phyloP scores from a whole-genome alignment of 1,140 invertebrate species.

The Streblospio benedicti region DNA sequence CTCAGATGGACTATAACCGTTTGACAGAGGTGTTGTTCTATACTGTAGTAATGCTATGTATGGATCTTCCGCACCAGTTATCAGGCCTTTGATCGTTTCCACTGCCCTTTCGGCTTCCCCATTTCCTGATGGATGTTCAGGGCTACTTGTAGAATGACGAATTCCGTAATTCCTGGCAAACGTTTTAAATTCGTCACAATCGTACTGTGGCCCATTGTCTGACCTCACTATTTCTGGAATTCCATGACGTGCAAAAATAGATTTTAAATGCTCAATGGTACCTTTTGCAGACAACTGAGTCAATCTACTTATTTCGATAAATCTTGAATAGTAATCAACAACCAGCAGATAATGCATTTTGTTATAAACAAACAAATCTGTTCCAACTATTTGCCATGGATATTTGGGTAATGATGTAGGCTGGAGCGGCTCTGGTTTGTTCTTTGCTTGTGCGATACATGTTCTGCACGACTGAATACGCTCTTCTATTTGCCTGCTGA shows the following conservation, averaged over 20 bases:
- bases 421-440: conserved; percentile 3
- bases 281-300: background rate
- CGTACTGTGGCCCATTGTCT: conserved; percentile 13
- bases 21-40: background rate
- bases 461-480: background rate
- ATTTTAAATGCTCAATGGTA: conserved; percentile 3
- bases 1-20: background rate
- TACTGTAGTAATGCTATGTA: conserved; percentile 1
- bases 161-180: too few species aligned
- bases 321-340: conserved; percentile 9
- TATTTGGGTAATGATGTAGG: background rate
- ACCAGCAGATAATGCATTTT: background rate
- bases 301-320: conserved; percentile 5
- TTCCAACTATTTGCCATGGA: conserved; percentile 9
- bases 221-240: conserved; percentile 4
- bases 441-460: background rate
- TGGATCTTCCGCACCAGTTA: background rate
- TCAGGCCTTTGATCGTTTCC: background rate
- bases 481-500: conserved; percentile 5
- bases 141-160: background rate
- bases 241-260: conserved; percentile 1
- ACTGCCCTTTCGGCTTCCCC: background rate
- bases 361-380: conserved; percentile 10
- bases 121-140: background rate
- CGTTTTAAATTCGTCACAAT: background rate